Conservation (phyloP, 1,140 invertebrate genomes). For the Scylla paramamosain region DNA sequence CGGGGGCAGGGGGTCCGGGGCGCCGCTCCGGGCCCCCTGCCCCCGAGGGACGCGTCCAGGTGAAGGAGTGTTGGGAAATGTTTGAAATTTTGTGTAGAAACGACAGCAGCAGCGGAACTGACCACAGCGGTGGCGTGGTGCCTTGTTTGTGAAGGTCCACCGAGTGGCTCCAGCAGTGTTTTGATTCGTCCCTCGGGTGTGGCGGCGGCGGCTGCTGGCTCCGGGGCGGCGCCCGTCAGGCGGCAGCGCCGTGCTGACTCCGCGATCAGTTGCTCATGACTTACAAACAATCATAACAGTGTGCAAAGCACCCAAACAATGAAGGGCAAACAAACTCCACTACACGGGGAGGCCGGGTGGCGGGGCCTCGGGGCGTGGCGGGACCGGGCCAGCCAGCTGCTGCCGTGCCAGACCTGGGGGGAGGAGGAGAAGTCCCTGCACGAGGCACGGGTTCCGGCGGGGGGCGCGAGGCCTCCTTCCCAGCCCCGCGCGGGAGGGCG, state of each 20-base stretch:
- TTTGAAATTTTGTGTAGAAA: conserved; percentile 16
- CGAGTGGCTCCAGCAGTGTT: not conserved
- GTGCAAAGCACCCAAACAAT: conserved; percentile 61
- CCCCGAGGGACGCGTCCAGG: not conserved
- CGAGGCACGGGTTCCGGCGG: not conserved
- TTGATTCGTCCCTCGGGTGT: not conserved
- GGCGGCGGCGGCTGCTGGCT: not conserved
- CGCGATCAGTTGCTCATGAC: not conserved
- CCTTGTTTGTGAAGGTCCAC: not conserved
- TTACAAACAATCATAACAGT: conserved; percentile 63
- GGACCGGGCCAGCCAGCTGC: not conserved
- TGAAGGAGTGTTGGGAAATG: conserved; percentile 6
- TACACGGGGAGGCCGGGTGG: not conserved
- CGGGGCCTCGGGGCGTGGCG: not conserved
- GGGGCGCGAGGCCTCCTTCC: not conserved
- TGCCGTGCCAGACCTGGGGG: not conserved
- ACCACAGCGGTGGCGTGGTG: not conserved
- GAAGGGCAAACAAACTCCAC: not conserved
- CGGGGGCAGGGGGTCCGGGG: not conserved
- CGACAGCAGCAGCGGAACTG: conserved; percentile 17
- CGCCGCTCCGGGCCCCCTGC: not conserved
- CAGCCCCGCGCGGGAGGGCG: conserved; percentile 4
- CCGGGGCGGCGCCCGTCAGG: not conserved
- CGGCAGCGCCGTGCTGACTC: not conserved
- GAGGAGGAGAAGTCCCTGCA: not conserved